Evolutionary conservation across 2,113 vertebrate species (phyloP).

Genomic region (Rhinopomastus cyanomelas): DNA sequence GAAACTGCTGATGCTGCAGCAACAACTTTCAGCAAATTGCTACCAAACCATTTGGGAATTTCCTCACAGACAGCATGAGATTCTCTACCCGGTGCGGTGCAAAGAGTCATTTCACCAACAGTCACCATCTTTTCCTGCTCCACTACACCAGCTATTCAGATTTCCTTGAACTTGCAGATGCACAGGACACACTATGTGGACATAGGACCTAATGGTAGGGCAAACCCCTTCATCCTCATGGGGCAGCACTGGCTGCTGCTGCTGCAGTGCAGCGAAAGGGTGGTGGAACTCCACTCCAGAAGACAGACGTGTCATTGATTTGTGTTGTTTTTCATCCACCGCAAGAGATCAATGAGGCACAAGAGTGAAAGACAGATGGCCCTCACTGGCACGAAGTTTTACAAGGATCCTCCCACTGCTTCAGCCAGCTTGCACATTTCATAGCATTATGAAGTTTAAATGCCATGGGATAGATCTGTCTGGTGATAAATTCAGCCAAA

Average conservation of each 20-base stretch:
- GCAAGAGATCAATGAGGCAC: background rate
- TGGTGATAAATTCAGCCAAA: conserved; percentile 59
- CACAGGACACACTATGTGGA: background rate
- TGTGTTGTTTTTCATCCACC: conserved; percentile 21
- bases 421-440: conserved; percentile 39
- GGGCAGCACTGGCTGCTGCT: background rate
- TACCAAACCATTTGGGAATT: background rate
- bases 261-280: background rate
- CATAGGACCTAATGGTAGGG: background rate
- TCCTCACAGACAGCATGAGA: background rate
- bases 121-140: background rate
- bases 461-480: conserved; percentile 15
- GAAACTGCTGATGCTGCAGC: background rate
- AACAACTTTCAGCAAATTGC: background rate
- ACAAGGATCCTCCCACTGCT: background rate
- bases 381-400: conserved; percentile 23
- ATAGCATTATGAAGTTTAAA: conserved; percentile 13
- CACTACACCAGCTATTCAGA: background rate
- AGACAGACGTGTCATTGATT: conserved; percentile 28
- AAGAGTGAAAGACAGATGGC: background rate
- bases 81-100: background rate
- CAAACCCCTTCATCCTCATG: background rate
- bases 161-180: background rate
- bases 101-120: background rate
- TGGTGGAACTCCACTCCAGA: background rate